phyloP scores from a whole-genome alignment of 2,113 vertebrate species.

The Campylomormyrus tamandua region DNA sequence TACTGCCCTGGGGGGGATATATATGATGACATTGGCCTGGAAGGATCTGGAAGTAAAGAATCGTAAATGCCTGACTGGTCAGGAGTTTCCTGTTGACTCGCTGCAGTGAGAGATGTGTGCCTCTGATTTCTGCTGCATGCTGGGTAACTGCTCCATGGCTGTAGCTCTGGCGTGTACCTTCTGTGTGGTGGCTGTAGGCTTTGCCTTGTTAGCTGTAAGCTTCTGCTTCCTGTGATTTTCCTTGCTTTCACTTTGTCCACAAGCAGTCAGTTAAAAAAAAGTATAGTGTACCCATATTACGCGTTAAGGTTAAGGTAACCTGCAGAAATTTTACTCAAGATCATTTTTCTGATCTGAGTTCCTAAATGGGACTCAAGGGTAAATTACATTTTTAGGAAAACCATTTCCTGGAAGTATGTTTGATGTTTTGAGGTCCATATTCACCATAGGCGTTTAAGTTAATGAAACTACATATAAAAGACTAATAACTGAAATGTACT shows the following conservation, averaged over 20 bases:
- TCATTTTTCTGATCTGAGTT: background rate
- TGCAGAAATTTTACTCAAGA: background rate
- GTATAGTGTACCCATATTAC: background rate
- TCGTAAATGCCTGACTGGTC: background rate
- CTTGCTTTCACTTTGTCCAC: background rate
- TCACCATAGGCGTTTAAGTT: background rate
- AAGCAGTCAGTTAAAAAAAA: background rate
- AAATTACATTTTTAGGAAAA: background rate
- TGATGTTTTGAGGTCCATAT: background rate
- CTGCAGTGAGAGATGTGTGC: background rate
- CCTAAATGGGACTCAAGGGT: background rate
- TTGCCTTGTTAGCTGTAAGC: background rate
- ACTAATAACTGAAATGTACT: background rate
- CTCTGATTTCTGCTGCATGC: constrained; percentile 1
- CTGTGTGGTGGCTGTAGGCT: background rate
- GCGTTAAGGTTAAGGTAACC: background rate
- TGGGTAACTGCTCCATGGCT: background rate
- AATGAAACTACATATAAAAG: background rate
- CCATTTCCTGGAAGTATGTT: background rate
- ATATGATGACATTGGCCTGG: background rate
- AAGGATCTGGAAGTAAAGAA: background rate
- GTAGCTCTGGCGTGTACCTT: background rate
- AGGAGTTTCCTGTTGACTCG: constrained; percentile 17
- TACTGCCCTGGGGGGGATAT: background rate
- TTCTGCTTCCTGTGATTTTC: background rate